Percentiles rank a stretch among this genome's conserved stretches.
phyloP scores from a whole-genome alignment of 2,888 invertebrate genomes.

The Dysmachus trigonus region DNA sequence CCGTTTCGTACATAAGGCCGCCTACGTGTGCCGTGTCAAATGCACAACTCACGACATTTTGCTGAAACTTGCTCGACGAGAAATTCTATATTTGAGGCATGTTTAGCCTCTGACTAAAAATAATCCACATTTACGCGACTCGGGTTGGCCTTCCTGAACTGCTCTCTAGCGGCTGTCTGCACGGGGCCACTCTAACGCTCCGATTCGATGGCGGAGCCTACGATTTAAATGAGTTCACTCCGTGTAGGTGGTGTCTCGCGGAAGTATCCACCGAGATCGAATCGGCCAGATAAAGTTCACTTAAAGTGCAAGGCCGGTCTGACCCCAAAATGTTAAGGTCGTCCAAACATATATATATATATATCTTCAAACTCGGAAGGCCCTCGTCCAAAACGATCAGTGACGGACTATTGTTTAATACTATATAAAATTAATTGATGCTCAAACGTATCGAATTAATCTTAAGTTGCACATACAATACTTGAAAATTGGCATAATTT shows the following conservation, averaged over 20 bases:
- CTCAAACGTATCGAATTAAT: too few relatives aligned
- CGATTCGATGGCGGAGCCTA: background rate
- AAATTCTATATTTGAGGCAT: slow-evolving; percentile 52
- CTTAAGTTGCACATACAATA: too few relatives aligned
- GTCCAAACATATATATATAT: background rate
- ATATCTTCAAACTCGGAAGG: background rate
- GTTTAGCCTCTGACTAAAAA: slow-evolving; percentile 47
- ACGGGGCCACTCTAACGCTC: background rate
- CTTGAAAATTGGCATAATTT: too few relatives aligned
- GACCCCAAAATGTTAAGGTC: slow-evolving; percentile 49
- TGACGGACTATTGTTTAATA: background rate
- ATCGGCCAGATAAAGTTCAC: slow-evolving; percentile 30
- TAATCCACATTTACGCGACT: slow-evolving; percentile 11
- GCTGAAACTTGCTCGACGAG: slow-evolving; percentile 53
- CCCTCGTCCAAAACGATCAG: background rate
- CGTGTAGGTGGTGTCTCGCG: slow-evolving; percentile 39
- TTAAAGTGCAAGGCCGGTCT: slow-evolving; percentile 44
- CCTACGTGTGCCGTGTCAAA: slow-evolving; percentile 53
- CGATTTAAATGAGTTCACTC: slow-evolving; percentile 39
- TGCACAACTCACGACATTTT: slow-evolving; percentile 51
- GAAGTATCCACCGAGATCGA: slow-evolving; percentile 7
- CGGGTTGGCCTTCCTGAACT: slow-evolving; percentile 17
- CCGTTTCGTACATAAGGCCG: slow-evolving; percentile 48
- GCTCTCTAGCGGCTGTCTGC: background rate
- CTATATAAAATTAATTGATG: too few relatives aligned